Evolutionary conservation across 2,888 invertebrate species (phyloP).

Genomic region (Acrobeloides nanus): DNA sequence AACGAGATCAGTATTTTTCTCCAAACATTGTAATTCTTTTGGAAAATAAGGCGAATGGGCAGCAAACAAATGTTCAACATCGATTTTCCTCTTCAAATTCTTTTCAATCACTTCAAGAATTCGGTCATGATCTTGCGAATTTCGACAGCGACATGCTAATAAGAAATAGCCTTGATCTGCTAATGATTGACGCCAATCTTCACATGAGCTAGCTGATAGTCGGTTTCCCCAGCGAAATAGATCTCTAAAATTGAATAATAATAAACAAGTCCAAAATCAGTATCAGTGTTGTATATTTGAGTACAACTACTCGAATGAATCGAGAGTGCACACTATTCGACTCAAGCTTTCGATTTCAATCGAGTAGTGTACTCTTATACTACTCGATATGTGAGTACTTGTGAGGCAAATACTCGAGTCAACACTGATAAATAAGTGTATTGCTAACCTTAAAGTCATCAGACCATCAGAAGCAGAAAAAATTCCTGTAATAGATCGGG

Average conservation of each 20-base stretch:
- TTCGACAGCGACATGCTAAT: constrained; percentile 82
- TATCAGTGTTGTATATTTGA: too few species aligned
- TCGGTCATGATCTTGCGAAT: constrained; percentile 70
- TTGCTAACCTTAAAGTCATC: constrained; percentile 45
- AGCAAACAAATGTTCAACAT: constrained; percentile 32
- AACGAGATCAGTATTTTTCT: constrained; percentile 70
- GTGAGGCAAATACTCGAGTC: too few species aligned
- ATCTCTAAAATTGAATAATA: constrained; percentile 17
- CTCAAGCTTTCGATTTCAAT: too few species aligned
- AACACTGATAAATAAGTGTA: constrained; percentile 5
- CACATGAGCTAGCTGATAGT: constrained; percentile 10
- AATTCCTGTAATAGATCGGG: constrained; percentile 34
- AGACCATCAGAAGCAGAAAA: constrained; percentile 44
- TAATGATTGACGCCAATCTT: constrained; percentile 66
- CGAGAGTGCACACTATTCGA: too few species aligned
- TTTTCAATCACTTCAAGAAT: constrained; percentile 67
- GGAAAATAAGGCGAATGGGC: constrained; percentile 43
- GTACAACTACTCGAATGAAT: too few species aligned
- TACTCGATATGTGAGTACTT: too few species aligned
- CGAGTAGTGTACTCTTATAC: too few species aligned
- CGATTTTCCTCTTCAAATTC: constrained; percentile 65
- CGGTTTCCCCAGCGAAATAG: constrained; percentile 42
- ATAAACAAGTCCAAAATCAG: not conserved
- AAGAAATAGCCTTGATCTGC: constrained; percentile 88
- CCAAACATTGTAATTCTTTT: not conserved